These are phyloP conservation scores for Sipha maydis DNA, from an alignment of 2,888 invertebrate species.

Conservation along the genomic window DNA sequence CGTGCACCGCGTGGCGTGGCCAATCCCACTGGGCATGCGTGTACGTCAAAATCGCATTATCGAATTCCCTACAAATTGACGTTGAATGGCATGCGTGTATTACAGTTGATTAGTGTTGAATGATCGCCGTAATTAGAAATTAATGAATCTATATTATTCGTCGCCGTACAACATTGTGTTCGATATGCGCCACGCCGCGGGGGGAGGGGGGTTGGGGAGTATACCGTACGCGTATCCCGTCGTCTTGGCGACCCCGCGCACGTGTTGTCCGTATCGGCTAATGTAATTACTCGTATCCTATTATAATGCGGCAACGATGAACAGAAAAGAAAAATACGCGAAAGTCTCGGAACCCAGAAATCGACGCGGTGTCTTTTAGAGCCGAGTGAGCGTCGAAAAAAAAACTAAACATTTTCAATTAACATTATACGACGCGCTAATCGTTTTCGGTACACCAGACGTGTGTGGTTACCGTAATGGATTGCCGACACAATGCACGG, in stretches of 20 bases:
- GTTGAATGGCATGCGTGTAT: not conserved
- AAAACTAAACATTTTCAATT: too few species aligned
- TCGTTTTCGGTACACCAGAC: too few species aligned
- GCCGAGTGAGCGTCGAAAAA: too few species aligned
- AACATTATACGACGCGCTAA: too few species aligned
- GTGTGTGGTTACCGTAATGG: too few species aligned
- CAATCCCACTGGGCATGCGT: not conserved
- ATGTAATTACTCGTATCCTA: not conserved
- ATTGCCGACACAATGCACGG: too few species aligned
- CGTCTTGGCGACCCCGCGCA: not conserved
- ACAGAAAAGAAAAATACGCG: not conserved
- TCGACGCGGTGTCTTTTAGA: too few species aligned
- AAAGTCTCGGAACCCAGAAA: too few species aligned
- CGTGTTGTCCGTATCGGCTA: not conserved
- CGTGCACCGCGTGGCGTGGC: too few species aligned
- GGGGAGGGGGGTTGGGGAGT: too few species aligned
- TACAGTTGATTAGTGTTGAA: conserved; percentile 42
- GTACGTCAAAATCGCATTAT: conserved; percentile 17
- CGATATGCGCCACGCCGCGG: not conserved
- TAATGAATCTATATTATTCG: conserved; percentile 40
- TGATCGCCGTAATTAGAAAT: conserved; percentile 26
- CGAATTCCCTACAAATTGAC: not conserved
- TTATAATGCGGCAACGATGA: too few species aligned
- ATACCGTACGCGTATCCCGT: not conserved
- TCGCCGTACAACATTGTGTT: not conserved